Conservation (phyloP, 2,888 invertebrate species). For the Linnaemya tessellans region DNA sequence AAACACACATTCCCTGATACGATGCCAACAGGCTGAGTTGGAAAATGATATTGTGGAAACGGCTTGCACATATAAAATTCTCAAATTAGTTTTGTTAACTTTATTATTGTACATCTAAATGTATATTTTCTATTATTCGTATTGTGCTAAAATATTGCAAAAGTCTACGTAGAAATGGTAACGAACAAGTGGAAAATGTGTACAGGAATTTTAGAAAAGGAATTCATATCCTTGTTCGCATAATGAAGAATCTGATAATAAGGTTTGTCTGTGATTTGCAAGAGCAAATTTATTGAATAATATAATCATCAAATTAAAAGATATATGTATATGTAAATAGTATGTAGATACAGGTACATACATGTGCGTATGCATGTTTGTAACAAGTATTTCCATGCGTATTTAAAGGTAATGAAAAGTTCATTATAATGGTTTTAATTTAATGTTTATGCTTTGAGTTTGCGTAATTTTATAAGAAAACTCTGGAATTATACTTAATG, state of each 20-base stretch:
- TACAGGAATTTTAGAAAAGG: slow-evolving; percentile 63
- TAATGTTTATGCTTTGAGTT: not conserved
- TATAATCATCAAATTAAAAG: slow-evolving; percentile 38
- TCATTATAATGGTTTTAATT: not conserved
- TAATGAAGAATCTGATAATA: slow-evolving; percentile 46
- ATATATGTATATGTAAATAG: not conserved
- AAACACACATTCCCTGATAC: not conserved
- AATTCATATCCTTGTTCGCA: slow-evolving; percentile 51
- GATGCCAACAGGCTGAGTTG: not conserved
- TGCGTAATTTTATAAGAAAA: too few species aligned
- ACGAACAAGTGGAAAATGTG: slow-evolving; percentile 26
- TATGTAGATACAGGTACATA: not conserved
- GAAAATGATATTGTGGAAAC: slow-evolving; percentile 73
- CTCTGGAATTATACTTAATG: too few species aligned
- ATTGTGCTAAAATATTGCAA: slow-evolving; percentile 25
- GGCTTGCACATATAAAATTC: slow-evolving; percentile 83
- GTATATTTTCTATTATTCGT: slow-evolving; percentile 36
- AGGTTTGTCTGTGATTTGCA: not conserved
- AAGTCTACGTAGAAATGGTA: not conserved
- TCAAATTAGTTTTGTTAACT: slow-evolving; percentile 84
- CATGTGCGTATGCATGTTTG: not conserved
- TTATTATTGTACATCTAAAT: slow-evolving; percentile 63
- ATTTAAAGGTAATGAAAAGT: not conserved
- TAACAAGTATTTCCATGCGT: slow-evolving; percentile 17
- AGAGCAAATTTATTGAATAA: slow-evolving; percentile 40